Conservation (phyloP, 2,797 vertebrate genomes). For the Gadopsis bispinosus region DNA sequence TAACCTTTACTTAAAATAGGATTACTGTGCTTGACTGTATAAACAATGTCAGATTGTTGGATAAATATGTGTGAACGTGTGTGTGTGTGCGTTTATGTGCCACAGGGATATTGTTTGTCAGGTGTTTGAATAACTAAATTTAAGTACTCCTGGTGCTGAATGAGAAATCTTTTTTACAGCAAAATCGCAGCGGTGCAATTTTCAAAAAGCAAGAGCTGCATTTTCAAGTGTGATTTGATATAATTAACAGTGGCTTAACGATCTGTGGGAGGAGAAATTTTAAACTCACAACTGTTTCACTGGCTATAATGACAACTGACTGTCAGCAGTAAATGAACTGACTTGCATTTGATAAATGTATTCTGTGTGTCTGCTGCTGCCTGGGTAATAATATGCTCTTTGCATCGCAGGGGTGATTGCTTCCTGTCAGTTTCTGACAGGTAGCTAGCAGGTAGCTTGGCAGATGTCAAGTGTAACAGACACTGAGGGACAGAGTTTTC, state of each 20-base stretch:
- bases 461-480: conserved; percentile 21
- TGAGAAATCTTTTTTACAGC: neutral
- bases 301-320: neutral
- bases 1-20: conserved; percentile 29
- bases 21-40: conserved; percentile 10
- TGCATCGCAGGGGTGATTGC: neutral
- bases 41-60: conserved; percentile 6
- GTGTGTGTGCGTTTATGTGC: neutral
- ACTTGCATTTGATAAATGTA: conserved; percentile 17
- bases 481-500: conserved; percentile 18
- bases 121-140: neutral
- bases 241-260: conserved; percentile 9
- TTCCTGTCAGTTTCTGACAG: conserved; percentile 45
- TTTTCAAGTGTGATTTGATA: neutral
- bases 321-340: neutral
- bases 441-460: conserved; percentile 15
- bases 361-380: neutral
- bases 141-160: neutral
- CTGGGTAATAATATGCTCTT: conserved; percentile 18
- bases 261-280: conserved; percentile 3
- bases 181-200: neutral
- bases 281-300: conserved; percentile 7
- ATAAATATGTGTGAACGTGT: neutral
- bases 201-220: neutral
- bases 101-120: conserved; percentile 6